These are phyloP conservation scores for Phorcus lineatus DNA, from an alignment of 2,888 invertebrate genomes.

Conservation along the genomic window DNA sequence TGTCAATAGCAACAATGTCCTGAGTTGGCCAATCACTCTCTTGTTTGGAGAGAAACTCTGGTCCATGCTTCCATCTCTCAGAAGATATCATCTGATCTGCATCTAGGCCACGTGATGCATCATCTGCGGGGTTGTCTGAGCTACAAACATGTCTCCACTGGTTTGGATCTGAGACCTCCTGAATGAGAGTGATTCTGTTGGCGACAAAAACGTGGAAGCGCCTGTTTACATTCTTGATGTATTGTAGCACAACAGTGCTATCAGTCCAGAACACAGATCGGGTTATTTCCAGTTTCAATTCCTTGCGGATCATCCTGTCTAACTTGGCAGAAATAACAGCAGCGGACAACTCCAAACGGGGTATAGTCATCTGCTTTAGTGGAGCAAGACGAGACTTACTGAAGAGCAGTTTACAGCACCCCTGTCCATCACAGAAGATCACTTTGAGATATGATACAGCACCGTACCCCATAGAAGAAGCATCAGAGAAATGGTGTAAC, in stretches of 20 bases:
- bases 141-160: slow-evolving; percentile 42
- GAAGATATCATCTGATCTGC: slow-evolving; percentile 23
- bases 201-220: too few species aligned
- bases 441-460: too few species aligned
- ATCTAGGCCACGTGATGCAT: slow-evolving; percentile 33
- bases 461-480: too few species aligned
- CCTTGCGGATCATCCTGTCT: too few species aligned
- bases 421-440: neutral
- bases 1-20: neutral
- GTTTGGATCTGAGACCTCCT: slow-evolving; percentile 22
- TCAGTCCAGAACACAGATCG: slow-evolving; percentile 28
- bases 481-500: too few species aligned
- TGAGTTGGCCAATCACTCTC: too few species aligned
- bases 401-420: neutral
- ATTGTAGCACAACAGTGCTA: slow-evolving; percentile 18
- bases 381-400: slow-evolving; percentile 16
- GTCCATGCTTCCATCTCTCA: slow-evolving; percentile 31
- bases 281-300: neutral
- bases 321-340: neutral
- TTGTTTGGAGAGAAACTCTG: too few species aligned
- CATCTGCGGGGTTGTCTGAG: too few species aligned
- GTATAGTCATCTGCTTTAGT: slow-evolving; percentile 5
- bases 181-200: too few species aligned
- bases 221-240: too few species aligned
- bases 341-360: slow-evolving; percentile 6